These are phyloP conservation scores for Polydrusus pterygomalis DNA, from an alignment of 2,888 invertebrate species.

Conservation along the genomic window DNA sequence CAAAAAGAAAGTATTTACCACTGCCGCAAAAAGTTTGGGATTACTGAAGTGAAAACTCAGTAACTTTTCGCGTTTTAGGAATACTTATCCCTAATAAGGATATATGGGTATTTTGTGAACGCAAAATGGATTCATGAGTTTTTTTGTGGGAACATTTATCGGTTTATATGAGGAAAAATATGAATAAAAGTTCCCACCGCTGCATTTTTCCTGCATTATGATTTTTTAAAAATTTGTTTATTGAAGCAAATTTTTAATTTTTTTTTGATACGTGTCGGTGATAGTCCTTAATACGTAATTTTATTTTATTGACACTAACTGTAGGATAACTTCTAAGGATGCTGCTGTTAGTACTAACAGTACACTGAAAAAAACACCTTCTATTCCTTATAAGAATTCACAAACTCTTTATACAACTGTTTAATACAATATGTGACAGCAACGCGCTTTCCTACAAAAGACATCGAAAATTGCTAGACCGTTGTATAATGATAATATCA, in stretches of 20 bases:
- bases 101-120: slow-evolving; percentile 34
- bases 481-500: no score
- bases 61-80: slow-evolving; percentile 37
- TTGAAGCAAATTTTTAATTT: neutral
- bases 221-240: neutral
- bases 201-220: neutral
- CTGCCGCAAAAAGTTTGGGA: slow-evolving; percentile 48
- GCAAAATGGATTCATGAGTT: slow-evolving; percentile 19
- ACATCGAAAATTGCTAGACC: no score
- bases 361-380: no score
- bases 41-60: slow-evolving; percentile 50
- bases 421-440: no score
- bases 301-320: no score
- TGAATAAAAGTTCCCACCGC: neutral
- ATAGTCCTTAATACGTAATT: no score
- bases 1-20: slow-evolving; percentile 54
- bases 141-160: slow-evolving; percentile 25
- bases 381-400: no score
- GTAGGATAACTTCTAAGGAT: no score
- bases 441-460: no score
- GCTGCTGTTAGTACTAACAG: no score
- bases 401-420: no score
- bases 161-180: slow-evolving; percentile 16
- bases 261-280: no score
- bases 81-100: slow-evolving; percentile 34